These are phyloP conservation scores for Cryptoblepharus egeriae DNA, from an alignment of 2,797 vertebrate genomes.

Conservation along the genomic window DNA sequence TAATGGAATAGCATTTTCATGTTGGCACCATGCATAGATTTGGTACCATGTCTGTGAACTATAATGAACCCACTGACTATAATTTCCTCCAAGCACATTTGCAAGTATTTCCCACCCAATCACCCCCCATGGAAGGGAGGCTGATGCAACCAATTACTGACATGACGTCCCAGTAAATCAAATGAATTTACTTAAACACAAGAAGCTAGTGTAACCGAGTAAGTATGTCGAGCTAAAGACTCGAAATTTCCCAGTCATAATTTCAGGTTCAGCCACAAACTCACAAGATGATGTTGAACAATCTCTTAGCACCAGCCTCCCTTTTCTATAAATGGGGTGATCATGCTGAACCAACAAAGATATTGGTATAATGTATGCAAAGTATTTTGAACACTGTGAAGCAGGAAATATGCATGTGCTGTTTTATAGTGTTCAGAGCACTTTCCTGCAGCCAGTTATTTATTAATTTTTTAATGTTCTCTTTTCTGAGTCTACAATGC, in stretches of 20 bases:
- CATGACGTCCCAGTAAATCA: not conserved
- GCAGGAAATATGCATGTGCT: no score
- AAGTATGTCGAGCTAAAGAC: not conserved
- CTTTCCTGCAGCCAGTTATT: no score
- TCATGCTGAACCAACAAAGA: no score
- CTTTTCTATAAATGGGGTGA: not conserved
- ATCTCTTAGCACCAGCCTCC: not conserved
- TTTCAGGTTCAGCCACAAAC: not conserved
- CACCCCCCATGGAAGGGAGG: no score
- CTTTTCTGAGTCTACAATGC: no score
- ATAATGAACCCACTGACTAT: not conserved
- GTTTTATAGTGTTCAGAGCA: no score
- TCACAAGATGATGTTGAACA: not conserved
- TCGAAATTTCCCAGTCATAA: not conserved
- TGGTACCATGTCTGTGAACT: not conserved
- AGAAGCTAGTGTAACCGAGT: not conserved
- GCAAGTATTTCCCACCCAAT: no score
- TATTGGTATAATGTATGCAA: no score
- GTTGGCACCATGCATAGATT: no score
- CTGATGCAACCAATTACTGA: not conserved
- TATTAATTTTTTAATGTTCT: no score
- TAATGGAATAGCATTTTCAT: conserved; percentile 38
- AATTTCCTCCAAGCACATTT: not conserved
- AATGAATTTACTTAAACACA: not conserved
- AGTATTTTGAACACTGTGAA: no score